Evolutionary conservation across 2,888 invertebrate species (phyloP).

Genomic region (Brenthis hecate): DNA sequence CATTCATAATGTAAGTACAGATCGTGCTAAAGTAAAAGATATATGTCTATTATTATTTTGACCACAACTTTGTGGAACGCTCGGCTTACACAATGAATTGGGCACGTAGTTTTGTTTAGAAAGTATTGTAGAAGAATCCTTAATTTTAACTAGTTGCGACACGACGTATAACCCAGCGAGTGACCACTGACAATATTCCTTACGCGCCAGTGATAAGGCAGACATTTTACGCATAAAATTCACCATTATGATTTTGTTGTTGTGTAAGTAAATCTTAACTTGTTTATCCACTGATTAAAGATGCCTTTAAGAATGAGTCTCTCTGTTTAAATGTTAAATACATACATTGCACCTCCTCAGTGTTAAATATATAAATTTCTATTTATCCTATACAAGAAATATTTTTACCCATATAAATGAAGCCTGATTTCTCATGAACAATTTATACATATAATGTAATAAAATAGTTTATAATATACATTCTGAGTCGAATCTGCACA

Average conservation of each 20-base stretch:
- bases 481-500: too few species aligned
- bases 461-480: too few species aligned
- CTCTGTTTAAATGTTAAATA: too few species aligned
- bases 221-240: not conserved
- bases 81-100: slow-evolving; percentile 26
- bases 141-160: slow-evolving; percentile 26
- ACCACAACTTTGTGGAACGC: slow-evolving; percentile 21
- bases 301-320: not conserved
- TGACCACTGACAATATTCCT: slow-evolving; percentile 16
- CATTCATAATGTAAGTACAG: not conserved
- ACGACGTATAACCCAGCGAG: slow-evolving; percentile 22
- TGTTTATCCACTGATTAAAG: slow-evolving; percentile 15
- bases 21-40: not conserved
- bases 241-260: not conserved
- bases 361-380: too few species aligned
- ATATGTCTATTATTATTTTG: slow-evolving; percentile 25
- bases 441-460: too few species aligned
- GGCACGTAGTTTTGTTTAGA: slow-evolving; percentile 35
- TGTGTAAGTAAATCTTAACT: slow-evolving; percentile 8
- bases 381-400: too few species aligned
- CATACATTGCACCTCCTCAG: too few species aligned
- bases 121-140: slow-evolving; percentile 31
- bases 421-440: too few species aligned
- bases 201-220: slow-evolving; percentile 9
- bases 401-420: too few species aligned